Percentiles rank a stretch among this genome's conserved stretches.
Evolutionary conservation across 2,113 vertebrate species (phyloP).

Genomic region (Apaloderma vittatum): DNA sequence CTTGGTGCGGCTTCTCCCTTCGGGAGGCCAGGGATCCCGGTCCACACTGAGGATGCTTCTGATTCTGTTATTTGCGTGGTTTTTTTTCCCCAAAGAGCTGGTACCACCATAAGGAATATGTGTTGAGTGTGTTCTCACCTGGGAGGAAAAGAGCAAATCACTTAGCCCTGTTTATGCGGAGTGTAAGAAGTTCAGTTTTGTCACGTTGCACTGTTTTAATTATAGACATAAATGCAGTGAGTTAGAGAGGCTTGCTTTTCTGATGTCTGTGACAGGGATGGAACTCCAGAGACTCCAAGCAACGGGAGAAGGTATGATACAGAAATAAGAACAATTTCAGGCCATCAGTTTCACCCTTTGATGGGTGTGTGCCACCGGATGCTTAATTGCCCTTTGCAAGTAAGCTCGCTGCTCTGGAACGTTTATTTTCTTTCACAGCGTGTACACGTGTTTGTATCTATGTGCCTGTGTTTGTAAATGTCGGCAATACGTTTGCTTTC

Average conservation of each 20-base stretch:
- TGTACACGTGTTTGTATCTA: not conserved
- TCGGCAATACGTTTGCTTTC: fast-evolving
- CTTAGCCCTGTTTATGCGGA: not conserved
- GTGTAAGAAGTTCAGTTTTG: not conserved
- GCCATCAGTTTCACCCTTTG: not conserved
- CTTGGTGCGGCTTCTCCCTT: not conserved
- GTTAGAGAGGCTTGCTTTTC: not conserved
- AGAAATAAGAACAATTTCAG: not conserved
- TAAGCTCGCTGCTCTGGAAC: not conserved
- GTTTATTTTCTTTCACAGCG: not conserved
- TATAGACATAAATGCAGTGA: not conserved
- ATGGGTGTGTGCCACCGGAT: fast-evolving
- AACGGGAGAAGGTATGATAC: not conserved
- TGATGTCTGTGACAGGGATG: not conserved
- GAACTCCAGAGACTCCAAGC: not conserved
- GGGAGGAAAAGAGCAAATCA: not conserved
- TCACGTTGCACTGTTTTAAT: not conserved
- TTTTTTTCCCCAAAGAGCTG: not conserved
- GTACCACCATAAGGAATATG: not conserved
- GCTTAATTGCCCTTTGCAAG: not conserved
- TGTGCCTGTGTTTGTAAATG: not conserved
- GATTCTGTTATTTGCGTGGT: too few relatives aligned
- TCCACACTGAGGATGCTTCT: not conserved
- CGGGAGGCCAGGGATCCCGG: not conserved
- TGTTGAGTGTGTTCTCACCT: not conserved